A percentile compares a stretch with the other conserved stretches of the same genome.
Conservation (phyloP, 2,888 invertebrate species). For the Lasioglossum marginatum region DNA sequence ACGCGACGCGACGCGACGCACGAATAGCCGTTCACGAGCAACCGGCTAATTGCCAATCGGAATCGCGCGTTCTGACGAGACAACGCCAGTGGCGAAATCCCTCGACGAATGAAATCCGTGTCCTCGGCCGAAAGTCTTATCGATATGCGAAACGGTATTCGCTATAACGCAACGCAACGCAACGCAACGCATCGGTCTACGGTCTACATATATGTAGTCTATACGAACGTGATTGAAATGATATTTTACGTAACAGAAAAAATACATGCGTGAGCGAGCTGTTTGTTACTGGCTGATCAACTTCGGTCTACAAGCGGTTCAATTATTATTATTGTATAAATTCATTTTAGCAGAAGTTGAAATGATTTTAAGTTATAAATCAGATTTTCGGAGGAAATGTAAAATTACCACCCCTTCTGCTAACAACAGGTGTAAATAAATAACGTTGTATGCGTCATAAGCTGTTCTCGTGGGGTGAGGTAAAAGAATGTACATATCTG, state of each 20-base stretch:
- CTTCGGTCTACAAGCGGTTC: not conserved
- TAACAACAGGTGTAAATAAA: not conserved
- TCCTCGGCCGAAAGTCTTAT: not conserved
- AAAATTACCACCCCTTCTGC: too few species aligned
- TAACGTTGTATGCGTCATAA: not conserved
- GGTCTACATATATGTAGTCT: not conserved
- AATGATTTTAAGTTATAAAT: too few species aligned
- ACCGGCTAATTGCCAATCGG: constrained; percentile 3
- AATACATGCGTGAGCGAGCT: not conserved
- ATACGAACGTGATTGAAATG: not conserved
- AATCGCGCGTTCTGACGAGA: not conserved
- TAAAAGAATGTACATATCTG: not conserved
- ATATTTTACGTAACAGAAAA: not conserved
- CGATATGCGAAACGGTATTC: not conserved
- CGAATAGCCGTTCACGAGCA: not conserved
- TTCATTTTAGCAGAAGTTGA: too few species aligned
- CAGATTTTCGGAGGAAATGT: not conserved
- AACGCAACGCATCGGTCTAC: too few species aligned
- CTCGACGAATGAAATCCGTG: not conserved
- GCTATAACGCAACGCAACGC: not conserved
- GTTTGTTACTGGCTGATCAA: not conserved
- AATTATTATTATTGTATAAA: too few species aligned
- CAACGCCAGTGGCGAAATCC: not conserved
- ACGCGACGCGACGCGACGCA: not conserved
- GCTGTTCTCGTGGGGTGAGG: not conserved